Base-by-base conservation (phyloP, 2,797 vertebrate genomes). In the Chromobotia macracanthus region DNA sequence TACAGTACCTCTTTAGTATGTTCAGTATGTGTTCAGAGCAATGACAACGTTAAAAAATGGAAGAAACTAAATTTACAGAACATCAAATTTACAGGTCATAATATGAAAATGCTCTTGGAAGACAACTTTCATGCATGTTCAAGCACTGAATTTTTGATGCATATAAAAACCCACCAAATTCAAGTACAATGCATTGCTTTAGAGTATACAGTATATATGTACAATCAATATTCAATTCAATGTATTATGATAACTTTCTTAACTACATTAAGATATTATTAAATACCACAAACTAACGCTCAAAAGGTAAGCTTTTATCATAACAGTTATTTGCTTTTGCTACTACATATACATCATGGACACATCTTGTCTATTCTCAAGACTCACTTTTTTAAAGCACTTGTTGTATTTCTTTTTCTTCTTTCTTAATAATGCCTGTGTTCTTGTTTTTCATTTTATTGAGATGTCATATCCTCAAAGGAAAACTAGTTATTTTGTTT, bases 121-220 rank as follows among this genome's bases (percentile, higher is more conserved):
- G 91, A 91, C 91, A 76, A 56, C 55, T 77, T 61, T 83, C 91
- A 91, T 92, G 91, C 90, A 90, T 80, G 46, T 58, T 81, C 87
- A 88, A 89, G 86, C 86, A 89, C 88, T 87, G 82, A 84, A 82
- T 67, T 71, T 84, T 73, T 83, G 38, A 72, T 77, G 58, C 46
- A 60, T 89, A 84, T 86, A 86, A 82, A 88, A 89, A 86, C 9
- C 9, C 38, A 81, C 65, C 58, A 80, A 82, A 82, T 86, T 74
- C 85, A 88, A 87, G 84, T 84, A 72, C 48, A 75, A 83, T 79
- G 84, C 84, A 64, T 84, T 87, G 88, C 86, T 84, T 88, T 75
- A 80, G 84, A 72, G 72, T 64, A 84, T 72, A 72, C 61, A 74
- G 16, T 69, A 60, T 68, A 80, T 77, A 70, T 80, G 80, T 74